Percentiles rank a stretch among this genome's conserved stretches.
Evolutionary conservation across 92 coral and sea anemone genomes (phyloP).

Genomic region (Parazoanthus atlanticus): DNA sequence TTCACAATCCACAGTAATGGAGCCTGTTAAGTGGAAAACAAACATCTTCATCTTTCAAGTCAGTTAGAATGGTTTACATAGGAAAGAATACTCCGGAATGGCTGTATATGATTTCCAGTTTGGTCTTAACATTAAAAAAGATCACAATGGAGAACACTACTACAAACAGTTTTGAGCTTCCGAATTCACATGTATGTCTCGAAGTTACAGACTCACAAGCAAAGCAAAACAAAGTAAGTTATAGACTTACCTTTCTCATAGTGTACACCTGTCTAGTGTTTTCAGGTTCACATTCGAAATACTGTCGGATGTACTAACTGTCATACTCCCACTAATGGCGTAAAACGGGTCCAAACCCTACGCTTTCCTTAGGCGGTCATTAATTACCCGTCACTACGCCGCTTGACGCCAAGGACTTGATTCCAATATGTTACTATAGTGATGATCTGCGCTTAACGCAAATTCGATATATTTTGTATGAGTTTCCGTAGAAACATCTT

Average conservation of each 20-base stretch:
- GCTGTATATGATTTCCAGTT: no score
- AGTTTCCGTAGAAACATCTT: not conserved
- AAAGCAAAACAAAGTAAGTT: not conserved
- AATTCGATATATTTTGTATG: not conserved
- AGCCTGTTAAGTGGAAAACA: not conserved
- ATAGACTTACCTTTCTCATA: not conserved
- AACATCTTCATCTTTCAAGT: not conserved
- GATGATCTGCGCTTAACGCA: not conserved
- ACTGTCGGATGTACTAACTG: not conserved
- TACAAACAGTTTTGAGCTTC: no score
- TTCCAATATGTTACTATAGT: not conserved
- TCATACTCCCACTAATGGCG: not conserved
- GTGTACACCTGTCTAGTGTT: not conserved
- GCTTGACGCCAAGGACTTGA: not conserved
- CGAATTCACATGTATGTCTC: no score
- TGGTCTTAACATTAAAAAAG: no score
- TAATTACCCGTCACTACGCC: not conserved
- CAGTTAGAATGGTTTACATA: no score
- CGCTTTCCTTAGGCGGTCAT: not conserved
- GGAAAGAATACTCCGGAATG: not conserved
- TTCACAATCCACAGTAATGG: not conserved
- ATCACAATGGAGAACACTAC: no score
- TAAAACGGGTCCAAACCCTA: not conserved
- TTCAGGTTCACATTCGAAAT: not conserved
- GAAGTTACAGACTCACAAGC: not conserved